Percentiles rank a stretch among this genome's conserved stretches.
Evolutionary conservation across 1,140 invertebrate genomes (phyloP).

Genomic region (Trachymyrmex cornetzi): DNA sequence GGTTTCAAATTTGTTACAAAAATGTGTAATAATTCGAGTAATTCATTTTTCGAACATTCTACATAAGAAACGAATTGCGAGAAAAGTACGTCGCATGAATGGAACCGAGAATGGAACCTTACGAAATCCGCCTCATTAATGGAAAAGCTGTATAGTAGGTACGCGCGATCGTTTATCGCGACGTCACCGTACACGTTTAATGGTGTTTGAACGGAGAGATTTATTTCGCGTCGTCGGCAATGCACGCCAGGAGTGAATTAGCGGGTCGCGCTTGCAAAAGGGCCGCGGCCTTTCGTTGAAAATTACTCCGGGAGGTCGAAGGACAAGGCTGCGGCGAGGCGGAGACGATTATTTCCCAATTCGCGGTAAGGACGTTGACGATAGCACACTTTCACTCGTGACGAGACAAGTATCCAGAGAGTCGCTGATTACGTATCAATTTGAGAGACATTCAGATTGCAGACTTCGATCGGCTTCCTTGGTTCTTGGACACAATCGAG

Average conservation of each 20-base stretch:
- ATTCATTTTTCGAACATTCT: not conserved
- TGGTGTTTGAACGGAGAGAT: slow-evolving; percentile 48
- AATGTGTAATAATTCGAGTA: not conserved
- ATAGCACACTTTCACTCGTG: slow-evolving; percentile 14
- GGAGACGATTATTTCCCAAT: slow-evolving; percentile 41
- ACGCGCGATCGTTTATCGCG: slow-evolving; percentile 52
- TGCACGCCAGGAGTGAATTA: slow-evolving; percentile 46
- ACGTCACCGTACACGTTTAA: slow-evolving; percentile 25
- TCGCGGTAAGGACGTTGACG: slow-evolving; percentile 19
- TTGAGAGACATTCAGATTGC: not conserved
- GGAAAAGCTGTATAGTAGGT: slow-evolving; percentile 10
- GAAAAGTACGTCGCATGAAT: not conserved
- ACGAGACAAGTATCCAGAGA: not conserved
- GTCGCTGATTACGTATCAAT: not conserved
- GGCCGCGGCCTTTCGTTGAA: slow-evolving; percentile 27
- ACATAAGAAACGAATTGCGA: not conserved
- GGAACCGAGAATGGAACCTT: slow-evolving; percentile 49
- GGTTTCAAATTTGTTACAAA: not conserved
- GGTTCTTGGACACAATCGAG: not conserved
- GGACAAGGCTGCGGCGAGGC: slow-evolving; percentile 43
- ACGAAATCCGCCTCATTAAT: slow-evolving; percentile 44
- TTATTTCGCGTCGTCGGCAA: slow-evolving; percentile 41
- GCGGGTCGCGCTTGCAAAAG: slow-evolving; percentile 41
- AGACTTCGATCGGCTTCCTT: not conserved
- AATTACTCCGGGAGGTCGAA: slow-evolving; percentile 15